These are phyloP conservation scores for Microtus pennsylvanicus DNA, from an alignment of 2,113 vertebrate genomes.

Conservation along the genomic window DNA sequence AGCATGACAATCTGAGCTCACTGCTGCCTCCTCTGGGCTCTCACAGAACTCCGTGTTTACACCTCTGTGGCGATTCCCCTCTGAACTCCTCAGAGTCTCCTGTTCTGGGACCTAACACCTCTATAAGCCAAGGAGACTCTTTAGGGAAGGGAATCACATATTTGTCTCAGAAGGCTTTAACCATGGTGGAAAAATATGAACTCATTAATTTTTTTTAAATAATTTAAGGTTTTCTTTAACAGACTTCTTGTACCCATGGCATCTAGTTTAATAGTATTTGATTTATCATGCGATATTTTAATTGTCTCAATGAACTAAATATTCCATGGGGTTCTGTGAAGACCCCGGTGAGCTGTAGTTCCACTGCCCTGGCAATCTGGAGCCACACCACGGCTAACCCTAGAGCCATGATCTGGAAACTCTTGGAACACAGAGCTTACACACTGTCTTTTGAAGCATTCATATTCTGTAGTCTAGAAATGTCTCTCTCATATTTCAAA, in stretches of 20 bases:
- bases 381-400: neutral
- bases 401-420: neutral
- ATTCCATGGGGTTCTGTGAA: neutral
- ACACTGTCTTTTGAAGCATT: conserved; percentile 61
- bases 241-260: neutral
- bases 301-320: neutral
- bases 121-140: conserved; percentile 22
- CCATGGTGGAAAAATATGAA: neutral
- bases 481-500: conserved; percentile 67
- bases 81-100: conserved; percentile 21
- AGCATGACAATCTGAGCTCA: neutral
- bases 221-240: neutral
- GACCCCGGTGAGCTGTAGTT: neutral
- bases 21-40: neutral
- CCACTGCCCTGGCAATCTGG: neutral
- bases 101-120: neutral
- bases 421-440: conserved; percentile 21
- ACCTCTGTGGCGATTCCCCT: neutral
- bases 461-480: conserved; percentile 65
- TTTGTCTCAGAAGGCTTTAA: conserved; percentile 17
- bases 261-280: conserved; percentile 9
- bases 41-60: neutral
- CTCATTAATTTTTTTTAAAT: neutral
- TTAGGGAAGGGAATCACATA: conserved; percentile 23
- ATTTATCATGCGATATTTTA: neutral